Evolutionary conservation across 2,888 invertebrate genomes (phyloP).

Genomic region (Cybosia mesomella): DNA sequence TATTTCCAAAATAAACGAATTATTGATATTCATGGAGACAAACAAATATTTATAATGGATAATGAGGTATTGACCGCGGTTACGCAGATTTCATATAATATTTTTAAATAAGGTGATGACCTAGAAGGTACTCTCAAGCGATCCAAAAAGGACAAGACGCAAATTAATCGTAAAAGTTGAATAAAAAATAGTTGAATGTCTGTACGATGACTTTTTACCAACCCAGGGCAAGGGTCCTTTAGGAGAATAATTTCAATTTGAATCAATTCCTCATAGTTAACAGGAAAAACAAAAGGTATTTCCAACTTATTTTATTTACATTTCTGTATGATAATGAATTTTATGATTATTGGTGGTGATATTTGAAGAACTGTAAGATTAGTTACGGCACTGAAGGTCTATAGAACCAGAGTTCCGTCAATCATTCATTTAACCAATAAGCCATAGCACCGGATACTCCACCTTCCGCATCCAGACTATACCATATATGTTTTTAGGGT

Average conservation of each 20-base stretch:
- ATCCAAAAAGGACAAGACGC: no score
- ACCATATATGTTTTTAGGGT: no score
- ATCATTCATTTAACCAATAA: not conserved
- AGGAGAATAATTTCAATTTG: not conserved
- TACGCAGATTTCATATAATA: not conserved
- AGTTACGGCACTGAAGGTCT: not conserved
- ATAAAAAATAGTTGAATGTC: not conserved
- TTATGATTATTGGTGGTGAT: not conserved
- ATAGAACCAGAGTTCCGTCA: not conserved
- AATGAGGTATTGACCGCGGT: constrained; percentile 9
- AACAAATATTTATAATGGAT: constrained; percentile 13
- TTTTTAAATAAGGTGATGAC: constrained; percentile 4
- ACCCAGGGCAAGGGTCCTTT: not conserved
- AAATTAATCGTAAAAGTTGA: not conserved
- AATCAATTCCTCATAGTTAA: not conserved
- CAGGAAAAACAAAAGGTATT: not conserved
- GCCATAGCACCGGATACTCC: no score
- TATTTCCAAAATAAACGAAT: constrained; percentile 8
- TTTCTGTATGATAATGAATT: not conserved
- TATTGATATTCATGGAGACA: not conserved
- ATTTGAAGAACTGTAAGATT: not conserved
- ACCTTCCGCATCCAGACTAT: no score
- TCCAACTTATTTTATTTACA: not conserved
- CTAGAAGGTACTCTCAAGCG: not conserved
- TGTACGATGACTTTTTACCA: not conserved